Base-by-base conservation (phyloP, 2,113 vertebrate genomes). In the Coracopsis vasa region DNA sequence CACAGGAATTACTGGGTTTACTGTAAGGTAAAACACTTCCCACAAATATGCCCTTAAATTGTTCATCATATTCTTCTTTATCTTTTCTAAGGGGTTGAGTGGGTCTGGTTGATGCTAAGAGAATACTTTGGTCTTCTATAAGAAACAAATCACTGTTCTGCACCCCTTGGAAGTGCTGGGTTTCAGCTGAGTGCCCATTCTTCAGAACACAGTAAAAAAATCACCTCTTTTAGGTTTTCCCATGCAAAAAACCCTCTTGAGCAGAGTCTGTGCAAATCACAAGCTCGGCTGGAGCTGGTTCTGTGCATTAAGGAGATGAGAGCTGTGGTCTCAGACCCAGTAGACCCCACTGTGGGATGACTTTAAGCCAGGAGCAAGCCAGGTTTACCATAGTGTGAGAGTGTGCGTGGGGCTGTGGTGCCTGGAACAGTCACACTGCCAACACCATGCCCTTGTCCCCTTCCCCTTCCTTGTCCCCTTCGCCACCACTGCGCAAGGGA, bases 321-420 rank as follows among this genome's bases (percentile, higher is more conserved):
- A 35, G 13, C 33, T 65, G 27, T 1, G 5, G 29, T n/a, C 27
- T 69, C 35, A 83, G 72, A 33, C 23, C 1, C 1, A 20, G 24
- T 4, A 82, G 5, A 27, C 6, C 18, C 28, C 0, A 0, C 61
- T 58, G 33, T 3, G 6, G 61, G 66, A 39, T 7, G 13, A 16
- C 7, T 80, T 67, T 24, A 28, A 70, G 41, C 16, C 7, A 4
- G 10, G 13, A 77, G 11, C 0, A 1, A 89, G 10, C 9, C 44
- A 23, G 13, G 7, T 72, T 88, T 54, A 13, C 50, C 1, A 1
- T 2, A 16, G 71, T 1, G 0, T 1, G 1, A 5, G 35, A 17
- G 9, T 42, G 39, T 45, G 39, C 14, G 1, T 6, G 42, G 28
- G n/a, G 16, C 56, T 61, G 44, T 77, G 77, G 27, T 29, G 60